A percentile compares a stretch with the other conserved stretches of the same genome.
Conservation (phyloP, 2,888 invertebrate species). For the Caenorhabditis sulstoni region DNA sequence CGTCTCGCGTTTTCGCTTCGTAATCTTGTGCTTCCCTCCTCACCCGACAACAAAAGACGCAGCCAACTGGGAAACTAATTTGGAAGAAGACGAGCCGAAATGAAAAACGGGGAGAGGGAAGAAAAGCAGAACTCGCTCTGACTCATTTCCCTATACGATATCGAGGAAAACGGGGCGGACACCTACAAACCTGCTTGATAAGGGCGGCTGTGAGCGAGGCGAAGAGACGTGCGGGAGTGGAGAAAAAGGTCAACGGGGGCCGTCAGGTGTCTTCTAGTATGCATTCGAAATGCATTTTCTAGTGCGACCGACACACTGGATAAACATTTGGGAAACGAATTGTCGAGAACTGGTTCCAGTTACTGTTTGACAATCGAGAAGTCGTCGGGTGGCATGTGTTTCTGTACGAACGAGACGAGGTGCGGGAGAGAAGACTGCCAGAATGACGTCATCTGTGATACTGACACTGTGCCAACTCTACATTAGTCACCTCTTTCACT, state of each 20-base stretch:
- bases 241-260: not conserved
- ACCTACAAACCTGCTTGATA: not conserved
- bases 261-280: not conserved
- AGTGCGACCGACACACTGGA: slow-evolving; percentile 14
- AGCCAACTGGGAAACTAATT: slow-evolving; percentile 40
- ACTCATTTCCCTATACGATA: slow-evolving; percentile 3
- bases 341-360: slow-evolving; percentile 36
- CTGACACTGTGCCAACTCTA: not conserved
- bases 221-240: slow-evolving; percentile 30
- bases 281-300: slow-evolving; percentile 10
- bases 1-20: slow-evolving; percentile 4
- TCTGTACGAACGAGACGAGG: slow-evolving; percentile 13
- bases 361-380: slow-evolving; percentile 30
- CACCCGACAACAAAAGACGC: slow-evolving; percentile 10
- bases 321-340: slow-evolving; percentile 7
- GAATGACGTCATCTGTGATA: slow-evolving; percentile 17
- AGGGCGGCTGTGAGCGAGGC: slow-evolving; percentile 17
- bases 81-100: slow-evolving; percentile 6
- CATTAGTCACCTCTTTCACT: too few species aligned
- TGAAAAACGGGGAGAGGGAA: slow-evolving; percentile 18
- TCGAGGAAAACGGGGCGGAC: too few species aligned
- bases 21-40: not conserved
- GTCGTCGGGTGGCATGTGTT: not conserved
- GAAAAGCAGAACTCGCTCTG: not conserved
- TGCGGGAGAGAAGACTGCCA: not conserved